These are phyloP conservation scores for Megalops atlanticus DNA, from an alignment of 2,113 vertebrate genomes.

Conservation along the genomic window DNA sequence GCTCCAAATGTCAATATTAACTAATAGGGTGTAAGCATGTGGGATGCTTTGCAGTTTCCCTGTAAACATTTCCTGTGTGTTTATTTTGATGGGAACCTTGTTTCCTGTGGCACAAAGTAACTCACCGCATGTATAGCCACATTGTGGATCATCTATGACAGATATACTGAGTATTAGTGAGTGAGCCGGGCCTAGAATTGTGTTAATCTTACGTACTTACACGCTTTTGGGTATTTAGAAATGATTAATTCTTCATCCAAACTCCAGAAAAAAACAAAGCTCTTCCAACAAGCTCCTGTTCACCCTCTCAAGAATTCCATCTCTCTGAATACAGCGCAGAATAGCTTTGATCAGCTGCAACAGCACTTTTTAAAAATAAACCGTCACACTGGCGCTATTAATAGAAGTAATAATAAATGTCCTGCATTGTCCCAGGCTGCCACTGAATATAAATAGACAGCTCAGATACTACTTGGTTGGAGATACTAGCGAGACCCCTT, in stretches of 20 bases:
- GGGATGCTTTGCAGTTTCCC: no score
- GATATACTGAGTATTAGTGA: no score
- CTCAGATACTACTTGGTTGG: conserved; percentile 58
- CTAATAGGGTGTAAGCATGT: no score
- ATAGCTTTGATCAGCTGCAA: conserved; percentile 56
- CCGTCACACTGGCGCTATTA: conserved; percentile 54
- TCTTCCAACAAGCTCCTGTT: background rate
- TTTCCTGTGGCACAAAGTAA: no score
- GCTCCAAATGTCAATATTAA: no score
- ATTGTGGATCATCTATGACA: no score
- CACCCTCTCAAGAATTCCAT: conserved; percentile 35
- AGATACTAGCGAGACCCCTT: conserved; percentile 49
- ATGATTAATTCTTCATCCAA: background rate
- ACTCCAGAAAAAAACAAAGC: background rate
- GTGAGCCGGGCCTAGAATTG: no score
- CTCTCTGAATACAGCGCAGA: conserved; percentile 45
- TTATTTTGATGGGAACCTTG: no score
- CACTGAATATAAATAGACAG: conserved; percentile 57
- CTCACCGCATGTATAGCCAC: no score
- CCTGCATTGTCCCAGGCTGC: conserved; percentile 59
- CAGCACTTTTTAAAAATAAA: conserved; percentile 49
- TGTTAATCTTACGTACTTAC: background rate
- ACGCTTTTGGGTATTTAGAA: background rate
- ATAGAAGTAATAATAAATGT: conserved; percentile 59
- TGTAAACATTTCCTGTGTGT: no score